Evolutionary conservation across 64 coral and sea anemone genomes (phyloP), one percentile per base, ranked within the genome.

Genomic region (Pocillopora damicornis): DNA sequence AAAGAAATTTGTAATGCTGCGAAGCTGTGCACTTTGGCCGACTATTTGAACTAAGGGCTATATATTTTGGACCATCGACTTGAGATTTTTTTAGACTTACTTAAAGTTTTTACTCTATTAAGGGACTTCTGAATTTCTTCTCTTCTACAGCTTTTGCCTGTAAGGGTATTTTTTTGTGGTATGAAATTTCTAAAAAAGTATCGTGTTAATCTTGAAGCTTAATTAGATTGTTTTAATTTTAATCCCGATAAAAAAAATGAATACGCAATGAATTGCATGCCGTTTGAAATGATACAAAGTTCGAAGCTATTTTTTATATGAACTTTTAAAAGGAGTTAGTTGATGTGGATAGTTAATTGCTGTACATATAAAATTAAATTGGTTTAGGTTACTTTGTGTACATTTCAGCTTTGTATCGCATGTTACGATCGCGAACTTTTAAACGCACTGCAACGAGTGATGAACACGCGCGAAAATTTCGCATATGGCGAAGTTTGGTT

Each of bases 261-360:
- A 20, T 77, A 56, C 37, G 15, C 56, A 77, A 83, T 67, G 59
- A 26, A 56, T 71, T 84, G 38, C 67, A 23, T 84, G 63, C 16
- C 58, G 38, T 71, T 84, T 84, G 63, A 71, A 57, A 8, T 4
- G 81, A 37, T 42, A 83, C n/a, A 23, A 65, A 72, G 81, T 73
- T 84, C n/a, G 56, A 30, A 71, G 81, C 64, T 84, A 84, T 79
- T 84, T 84, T 84, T 71, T 67, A 71, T 20, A 69, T 57, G 9
- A 16, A 22, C 37, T 69, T 83, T 36, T 45, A 84, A 6, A 72
- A 84, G 81, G 63, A 51, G 1, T 25, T 69, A 69, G 80, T 71
- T 84, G 36, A 37, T 83, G 65, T 84, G 34, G 11, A 84, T 84
- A 84, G 81, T 84, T 57, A 84, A 71, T 71, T 84, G 37, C 58